These are phyloP conservation scores for Hemichromis elongatus DNA, from an alignment of 2,113 vertebrate species.

Conservation along the genomic window DNA sequence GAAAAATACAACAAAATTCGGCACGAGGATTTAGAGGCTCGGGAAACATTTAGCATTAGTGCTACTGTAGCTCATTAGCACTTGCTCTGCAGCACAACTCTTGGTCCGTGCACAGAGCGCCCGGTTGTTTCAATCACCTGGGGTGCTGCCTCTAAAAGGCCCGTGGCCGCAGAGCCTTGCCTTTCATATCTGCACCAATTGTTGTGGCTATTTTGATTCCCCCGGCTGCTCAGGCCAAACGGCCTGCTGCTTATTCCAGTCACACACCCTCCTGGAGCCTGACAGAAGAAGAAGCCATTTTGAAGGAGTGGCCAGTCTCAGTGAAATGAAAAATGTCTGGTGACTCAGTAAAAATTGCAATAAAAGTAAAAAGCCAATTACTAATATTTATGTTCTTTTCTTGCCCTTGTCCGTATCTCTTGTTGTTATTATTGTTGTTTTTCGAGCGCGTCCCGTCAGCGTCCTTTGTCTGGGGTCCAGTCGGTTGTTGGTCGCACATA, in stretches of 20 bases:
- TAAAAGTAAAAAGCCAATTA: constrained; percentile 37
- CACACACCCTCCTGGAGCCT: constrained; percentile 18
- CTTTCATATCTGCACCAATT: constrained; percentile 71
- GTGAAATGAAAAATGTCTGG: constrained; percentile 22
- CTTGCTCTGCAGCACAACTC: constrained; percentile 39
- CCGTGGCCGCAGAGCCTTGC: constrained; percentile 44
- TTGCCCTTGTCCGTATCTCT: constrained; percentile 10
- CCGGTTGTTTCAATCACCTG: constrained; percentile 40
- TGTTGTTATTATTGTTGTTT: background rate
- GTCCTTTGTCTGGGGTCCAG: constrained; percentile 20
- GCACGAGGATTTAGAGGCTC: constrained; percentile 3
- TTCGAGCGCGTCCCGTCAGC: constrained; percentile 37
- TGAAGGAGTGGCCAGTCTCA: constrained; percentile 32
- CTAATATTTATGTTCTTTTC: background rate
- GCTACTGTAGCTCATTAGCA: constrained; percentile 15
- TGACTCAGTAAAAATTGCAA: constrained; percentile 38
- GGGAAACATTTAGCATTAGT: constrained; percentile 43
- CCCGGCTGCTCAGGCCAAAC: constrained; percentile 24
- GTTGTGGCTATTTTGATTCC: constrained; percentile 73
- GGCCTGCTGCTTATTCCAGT: constrained; percentile 53
- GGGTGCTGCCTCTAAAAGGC: constrained; percentile 62
- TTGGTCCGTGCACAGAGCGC: constrained; percentile 19
- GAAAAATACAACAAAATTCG: constrained; percentile 39
- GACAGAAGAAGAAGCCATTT: constrained; percentile 50
- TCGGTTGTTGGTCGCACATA: constrained; percentile 15